Conservation (phyloP, 1,140 invertebrate species). For the Drosophila parvula region DNA sequence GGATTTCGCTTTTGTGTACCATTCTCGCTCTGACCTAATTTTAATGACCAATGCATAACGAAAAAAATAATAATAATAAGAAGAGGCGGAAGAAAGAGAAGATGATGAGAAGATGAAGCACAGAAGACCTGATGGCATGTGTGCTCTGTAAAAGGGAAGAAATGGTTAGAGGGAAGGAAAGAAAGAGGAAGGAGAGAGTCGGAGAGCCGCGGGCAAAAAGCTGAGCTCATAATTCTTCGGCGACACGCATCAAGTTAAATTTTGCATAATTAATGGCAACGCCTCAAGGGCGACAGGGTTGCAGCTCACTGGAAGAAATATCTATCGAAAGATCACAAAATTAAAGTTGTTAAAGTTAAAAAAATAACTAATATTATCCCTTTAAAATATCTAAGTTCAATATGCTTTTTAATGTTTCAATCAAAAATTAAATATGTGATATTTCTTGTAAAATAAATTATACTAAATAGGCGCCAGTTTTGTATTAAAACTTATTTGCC, state of each 20-base stretch:
- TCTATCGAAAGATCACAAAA: no score
- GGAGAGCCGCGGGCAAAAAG: constrained; percentile 28
- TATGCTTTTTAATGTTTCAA: no score
- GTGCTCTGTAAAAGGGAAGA: background rate
- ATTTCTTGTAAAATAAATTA: background rate
- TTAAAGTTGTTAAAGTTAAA: no score
- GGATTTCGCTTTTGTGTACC: constrained; percentile 51
- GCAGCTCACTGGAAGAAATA: constrained; percentile 7
- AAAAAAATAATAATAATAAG: constrained; percentile 36
- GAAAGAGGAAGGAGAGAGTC: constrained; percentile 21
- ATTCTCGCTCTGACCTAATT: constrained; percentile 70
- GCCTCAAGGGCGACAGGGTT: constrained; percentile 23
- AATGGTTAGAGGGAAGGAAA: constrained; percentile 1
- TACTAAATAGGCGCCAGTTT: background rate
- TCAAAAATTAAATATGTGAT: background rate
- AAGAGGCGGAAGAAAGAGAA: constrained; percentile 19
- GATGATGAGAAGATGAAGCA: constrained; percentile 1
- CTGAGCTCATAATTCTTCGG: constrained; percentile 65
- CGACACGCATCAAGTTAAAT: constrained; percentile 78
- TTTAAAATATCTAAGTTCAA: no score
- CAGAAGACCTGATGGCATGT: constrained; percentile 16
- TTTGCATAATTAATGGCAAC: constrained; percentile 76
- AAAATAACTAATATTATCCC: no score
- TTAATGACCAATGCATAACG: constrained; percentile 67
- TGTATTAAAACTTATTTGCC: no score